Percentiles rank a stretch among this genome's conserved stretches.
Conservation (phyloP, 2,888 invertebrate genomes). For the Melanostoma mellinum region DNA sequence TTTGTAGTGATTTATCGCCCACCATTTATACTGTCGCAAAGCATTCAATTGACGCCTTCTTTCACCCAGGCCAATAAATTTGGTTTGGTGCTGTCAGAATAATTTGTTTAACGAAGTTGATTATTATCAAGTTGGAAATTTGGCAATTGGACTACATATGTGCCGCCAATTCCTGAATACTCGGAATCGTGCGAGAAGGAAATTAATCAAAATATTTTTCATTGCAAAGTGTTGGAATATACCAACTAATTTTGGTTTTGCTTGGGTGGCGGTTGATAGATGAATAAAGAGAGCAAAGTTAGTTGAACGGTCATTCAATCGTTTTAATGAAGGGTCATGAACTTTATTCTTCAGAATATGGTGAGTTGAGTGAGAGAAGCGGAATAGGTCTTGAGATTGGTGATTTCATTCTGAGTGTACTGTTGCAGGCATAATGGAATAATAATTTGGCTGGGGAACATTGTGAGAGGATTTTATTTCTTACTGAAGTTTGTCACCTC, state of each 20-base stretch:
- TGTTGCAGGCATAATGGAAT: no score
- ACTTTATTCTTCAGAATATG: no score
- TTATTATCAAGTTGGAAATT: slow-evolving; percentile 50
- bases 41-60: slow-evolving; percentile 60
- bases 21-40: slow-evolving; percentile 25
- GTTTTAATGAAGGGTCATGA: no score
- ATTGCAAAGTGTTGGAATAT: background rate
- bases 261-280: background rate
- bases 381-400: no score
- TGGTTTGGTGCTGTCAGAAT: slow-evolving; percentile 62
- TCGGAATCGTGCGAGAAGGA: slow-evolving; percentile 10
- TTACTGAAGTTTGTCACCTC: no score
- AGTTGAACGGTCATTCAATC: no score
- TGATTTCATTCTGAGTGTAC: no score
- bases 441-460: no score
- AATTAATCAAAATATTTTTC: slow-evolving; percentile 1
- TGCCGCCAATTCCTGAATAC: slow-evolving; percentile 19
- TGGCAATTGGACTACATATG: slow-evolving; percentile 50
- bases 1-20: slow-evolving; percentile 58
- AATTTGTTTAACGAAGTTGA: slow-evolving; percentile 66
- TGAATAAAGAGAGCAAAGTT: no score
- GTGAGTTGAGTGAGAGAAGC: no score
- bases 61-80: slow-evolving; percentile 51
- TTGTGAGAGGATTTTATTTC: no score
- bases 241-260: background rate